phyloP scores from a whole-genome alignment of 2,113 vertebrate genomes.

The Isichthys henryi region DNA sequence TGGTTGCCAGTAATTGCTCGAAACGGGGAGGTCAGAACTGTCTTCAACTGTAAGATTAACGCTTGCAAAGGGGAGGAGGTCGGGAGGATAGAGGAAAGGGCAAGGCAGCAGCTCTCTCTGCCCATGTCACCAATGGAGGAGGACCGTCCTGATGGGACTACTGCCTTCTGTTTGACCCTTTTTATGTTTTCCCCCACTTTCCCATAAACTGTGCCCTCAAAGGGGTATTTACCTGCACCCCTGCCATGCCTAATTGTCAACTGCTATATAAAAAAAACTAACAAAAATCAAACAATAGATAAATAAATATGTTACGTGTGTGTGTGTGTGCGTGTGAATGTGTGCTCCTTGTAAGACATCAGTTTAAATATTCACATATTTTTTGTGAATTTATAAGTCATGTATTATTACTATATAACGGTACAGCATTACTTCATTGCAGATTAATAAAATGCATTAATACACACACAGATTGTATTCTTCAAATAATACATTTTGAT shows the following conservation, averaged over 20 bases:
- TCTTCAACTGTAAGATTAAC: neutral
- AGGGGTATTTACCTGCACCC: neutral
- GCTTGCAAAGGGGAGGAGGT: neutral
- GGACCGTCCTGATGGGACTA: neutral
- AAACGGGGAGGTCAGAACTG: neutral
- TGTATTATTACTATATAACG: neutral
- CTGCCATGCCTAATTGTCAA: neutral
- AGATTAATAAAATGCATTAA: neutral
- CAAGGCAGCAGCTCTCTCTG: neutral
- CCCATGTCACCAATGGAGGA: neutral
- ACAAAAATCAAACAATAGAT: neutral
- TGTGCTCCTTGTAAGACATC: neutral
- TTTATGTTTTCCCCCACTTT: neutral
- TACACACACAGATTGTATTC: neutral
- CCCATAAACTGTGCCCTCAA: neutral
- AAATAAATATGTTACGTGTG: neutral
- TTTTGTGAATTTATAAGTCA: neutral
- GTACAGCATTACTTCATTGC: neutral
- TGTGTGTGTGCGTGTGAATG: neutral
- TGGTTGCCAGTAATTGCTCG: neutral
- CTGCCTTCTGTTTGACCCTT: neutral
- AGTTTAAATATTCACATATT: neutral
- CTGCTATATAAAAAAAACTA: neutral
- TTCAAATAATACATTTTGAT: slow-evolving; percentile 3
- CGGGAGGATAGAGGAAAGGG: neutral